Evolutionary conservation across 1,140 invertebrate genomes (phyloP).

Genomic region (Plutomurus gul): DNA sequence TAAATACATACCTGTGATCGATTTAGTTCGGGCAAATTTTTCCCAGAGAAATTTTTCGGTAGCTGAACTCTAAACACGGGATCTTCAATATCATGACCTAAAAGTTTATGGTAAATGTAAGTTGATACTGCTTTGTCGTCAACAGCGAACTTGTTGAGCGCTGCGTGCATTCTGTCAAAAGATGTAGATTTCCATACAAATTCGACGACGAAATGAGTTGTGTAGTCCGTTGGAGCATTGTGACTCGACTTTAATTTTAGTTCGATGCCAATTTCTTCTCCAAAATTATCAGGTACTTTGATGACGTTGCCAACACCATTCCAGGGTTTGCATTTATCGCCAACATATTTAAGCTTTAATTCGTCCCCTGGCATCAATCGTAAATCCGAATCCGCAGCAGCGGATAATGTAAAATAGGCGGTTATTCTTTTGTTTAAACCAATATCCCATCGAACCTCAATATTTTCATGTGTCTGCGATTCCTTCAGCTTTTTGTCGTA

Average conservation of each 20-base stretch:
- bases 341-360: constrained; percentile 87
- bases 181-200: constrained; percentile 99
- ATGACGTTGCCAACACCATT: constrained; percentile 93
- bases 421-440: constrained; percentile 98
- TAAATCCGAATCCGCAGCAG: constrained; percentile 71
- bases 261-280: constrained; percentile 97
- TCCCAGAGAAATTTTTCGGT: constrained; percentile 95
- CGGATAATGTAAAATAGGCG: constrained; percentile 96
- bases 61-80: constrained; percentile 85
- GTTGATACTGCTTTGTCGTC: constrained; percentile 95
- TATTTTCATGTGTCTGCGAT: constrained; percentile 97
- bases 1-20: constrained; percentile 71
- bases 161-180: constrained; percentile 97
- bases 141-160: constrained; percentile 92
- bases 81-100: constrained; percentile 97
- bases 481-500: constrained; percentile 98
- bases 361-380: constrained; percentile 99
- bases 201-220: constrained; percentile 95
- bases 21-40: constrained; percentile 96
- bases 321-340: constrained; percentile 92
- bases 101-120: constrained; percentile 94
- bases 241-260: constrained; percentile 77
- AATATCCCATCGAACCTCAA: constrained; percentile 97
- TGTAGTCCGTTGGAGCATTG: constrained; percentile 88
- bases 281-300: constrained; percentile 98